Evolutionary conservation across 2,113 vertebrate species (phyloP).

Genomic region (Rhombomys opimus): DNA sequence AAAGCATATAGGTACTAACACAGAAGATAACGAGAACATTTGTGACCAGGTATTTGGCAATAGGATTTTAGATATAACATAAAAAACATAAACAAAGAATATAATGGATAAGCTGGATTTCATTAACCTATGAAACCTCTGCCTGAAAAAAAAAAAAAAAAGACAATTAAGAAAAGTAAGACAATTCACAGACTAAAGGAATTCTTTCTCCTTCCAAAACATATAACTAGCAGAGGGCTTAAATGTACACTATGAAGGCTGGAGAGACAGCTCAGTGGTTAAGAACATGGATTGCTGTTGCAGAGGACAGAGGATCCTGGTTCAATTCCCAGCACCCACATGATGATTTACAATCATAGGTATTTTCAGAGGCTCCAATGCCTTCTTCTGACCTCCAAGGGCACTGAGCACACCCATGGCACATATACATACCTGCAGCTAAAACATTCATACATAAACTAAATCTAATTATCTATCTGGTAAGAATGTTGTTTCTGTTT

Average conservation of each 20-base stretch:
- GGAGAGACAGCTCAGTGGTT: background rate
- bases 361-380: background rate
- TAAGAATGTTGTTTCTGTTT: background rate
- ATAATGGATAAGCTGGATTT: background rate
- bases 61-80: background rate
- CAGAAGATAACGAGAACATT: background rate
- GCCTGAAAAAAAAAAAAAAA: background rate
- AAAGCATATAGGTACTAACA: background rate
- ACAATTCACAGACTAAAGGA: background rate
- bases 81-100: background rate
- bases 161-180: background rate
- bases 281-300: background rate
- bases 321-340: background rate
- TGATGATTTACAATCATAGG: rapidly evolving
- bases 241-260: background rate
- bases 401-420: background rate
- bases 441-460: background rate
- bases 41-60: background rate
- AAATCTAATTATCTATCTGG: background rate
- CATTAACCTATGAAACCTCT: background rate
- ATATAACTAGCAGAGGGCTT: background rate
- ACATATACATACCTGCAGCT: background rate
- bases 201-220: background rate
- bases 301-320: background rate
- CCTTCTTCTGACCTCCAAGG: background rate